Percentiles rank a stretch among this genome's conserved stretches.
Conservation (phyloP, 2,113 vertebrate genomes). For the Ranitomeya variabilis region DNA sequence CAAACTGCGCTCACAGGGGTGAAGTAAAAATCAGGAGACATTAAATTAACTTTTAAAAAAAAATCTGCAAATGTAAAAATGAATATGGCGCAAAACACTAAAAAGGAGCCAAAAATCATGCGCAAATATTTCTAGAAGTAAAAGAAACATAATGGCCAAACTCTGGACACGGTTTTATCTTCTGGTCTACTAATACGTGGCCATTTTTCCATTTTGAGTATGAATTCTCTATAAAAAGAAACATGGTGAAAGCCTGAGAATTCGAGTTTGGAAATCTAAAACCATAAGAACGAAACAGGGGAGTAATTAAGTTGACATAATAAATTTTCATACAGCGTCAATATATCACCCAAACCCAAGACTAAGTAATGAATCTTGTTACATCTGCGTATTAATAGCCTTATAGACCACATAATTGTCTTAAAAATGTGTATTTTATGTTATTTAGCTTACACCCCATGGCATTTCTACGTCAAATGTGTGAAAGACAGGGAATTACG, state of each 20-base stretch:
- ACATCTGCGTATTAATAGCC: constrained; percentile 52
- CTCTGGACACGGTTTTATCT: neutral
- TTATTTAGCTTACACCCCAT: constrained; percentile 50
- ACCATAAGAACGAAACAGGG: neutral
- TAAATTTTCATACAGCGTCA: constrained; percentile 18
- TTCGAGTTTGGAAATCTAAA: neutral
- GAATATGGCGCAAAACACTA: too few relatives aligned
- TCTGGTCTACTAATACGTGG: neutral
- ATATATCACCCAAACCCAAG: constrained; percentile 33
- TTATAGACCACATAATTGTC: constrained; percentile 23
- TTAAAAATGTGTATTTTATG: constrained; percentile 42
- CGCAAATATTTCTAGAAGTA: too few relatives aligned
- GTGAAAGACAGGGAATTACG: constrained; percentile 46
- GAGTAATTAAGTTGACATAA: neutral
- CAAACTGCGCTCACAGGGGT: too few relatives aligned
- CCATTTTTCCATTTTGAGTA: neutral
- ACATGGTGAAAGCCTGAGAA: neutral
- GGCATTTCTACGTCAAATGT: constrained; percentile 31
- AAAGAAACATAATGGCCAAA: neutral
- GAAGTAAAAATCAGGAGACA: too few relatives aligned
- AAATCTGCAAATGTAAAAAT: too few relatives aligned
- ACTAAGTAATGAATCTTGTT: constrained; percentile 45
- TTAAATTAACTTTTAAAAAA: too few relatives aligned
- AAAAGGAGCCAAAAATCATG: too few relatives aligned
- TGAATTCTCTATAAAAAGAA: neutral